phyloP scores from a whole-genome alignment of 1,140 invertebrate genomes.

The Lasioglossum baleicum region DNA sequence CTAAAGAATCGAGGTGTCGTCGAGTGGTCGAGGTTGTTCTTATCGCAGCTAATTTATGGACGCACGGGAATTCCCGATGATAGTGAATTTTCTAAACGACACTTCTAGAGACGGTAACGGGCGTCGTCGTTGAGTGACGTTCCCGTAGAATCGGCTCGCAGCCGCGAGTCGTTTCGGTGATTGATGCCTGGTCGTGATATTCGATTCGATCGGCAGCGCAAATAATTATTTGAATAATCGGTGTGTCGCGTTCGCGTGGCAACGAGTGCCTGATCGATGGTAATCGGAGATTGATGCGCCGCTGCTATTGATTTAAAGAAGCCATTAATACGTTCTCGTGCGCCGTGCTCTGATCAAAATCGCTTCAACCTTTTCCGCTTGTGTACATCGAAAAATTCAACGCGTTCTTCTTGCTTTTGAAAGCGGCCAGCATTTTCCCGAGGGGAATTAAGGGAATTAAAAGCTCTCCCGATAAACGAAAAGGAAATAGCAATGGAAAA shows the following conservation, averaged over 20 bases:
- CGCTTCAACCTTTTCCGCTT: not conserved
- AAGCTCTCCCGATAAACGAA: not conserved
- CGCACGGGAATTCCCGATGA: not conserved
- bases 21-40: no score
- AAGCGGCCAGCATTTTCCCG: no score
- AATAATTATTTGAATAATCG: conserved; percentile 15
- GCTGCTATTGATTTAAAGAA: not conserved
- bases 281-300: not conserved
- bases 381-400: not conserved
- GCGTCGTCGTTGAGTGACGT: not conserved
- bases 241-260: not conserved
- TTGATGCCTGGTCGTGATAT: conserved; percentile 4
- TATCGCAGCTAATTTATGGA: no score
- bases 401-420: not conserved
- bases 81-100: not conserved
- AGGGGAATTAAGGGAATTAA: no score
- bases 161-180: not conserved
- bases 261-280: not conserved
- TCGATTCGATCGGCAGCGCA: not conserved
- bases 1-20: no score
- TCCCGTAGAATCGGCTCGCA: not conserved
- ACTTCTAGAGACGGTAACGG: not conserved
- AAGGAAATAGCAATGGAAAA: not conserved
- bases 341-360: not conserved
- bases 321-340: no score